Evolutionary conservation across 2,888 invertebrate species (phyloP).

Genomic region (Neocrepidodera transversa): DNA sequence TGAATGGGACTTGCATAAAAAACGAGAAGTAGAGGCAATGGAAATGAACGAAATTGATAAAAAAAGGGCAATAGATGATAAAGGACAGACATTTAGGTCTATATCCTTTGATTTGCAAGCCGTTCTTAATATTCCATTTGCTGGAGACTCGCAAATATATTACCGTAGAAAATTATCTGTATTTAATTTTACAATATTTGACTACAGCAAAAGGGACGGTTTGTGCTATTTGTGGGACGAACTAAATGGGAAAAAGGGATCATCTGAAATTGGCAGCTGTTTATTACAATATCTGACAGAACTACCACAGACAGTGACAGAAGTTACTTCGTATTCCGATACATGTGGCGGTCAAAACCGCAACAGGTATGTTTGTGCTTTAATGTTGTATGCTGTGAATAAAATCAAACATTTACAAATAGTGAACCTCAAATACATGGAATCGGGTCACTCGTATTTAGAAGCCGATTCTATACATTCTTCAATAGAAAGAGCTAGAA

Average conservation of each 20-base stretch:
- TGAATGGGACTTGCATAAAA: too few species aligned
- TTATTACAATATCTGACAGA: conserved; percentile 33
- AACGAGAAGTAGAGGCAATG: too few species aligned
- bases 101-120: conserved; percentile 25
- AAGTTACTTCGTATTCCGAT: conserved; percentile 31
- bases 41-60: too few species aligned
- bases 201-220: conserved; percentile 26
- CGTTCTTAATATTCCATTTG: conserved; percentile 12
- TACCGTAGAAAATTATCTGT: conserved; percentile 30
- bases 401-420: conserved; percentile 30
- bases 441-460: conserved; percentile 38
- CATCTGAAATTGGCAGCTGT: conserved; percentile 39
- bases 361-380: conserved; percentile 34
- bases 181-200: conserved; percentile 40
- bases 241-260: conserved; percentile 39
- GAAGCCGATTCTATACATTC: conserved; percentile 32
- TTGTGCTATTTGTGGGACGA: conserved; percentile 33
- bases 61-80: too few species aligned
- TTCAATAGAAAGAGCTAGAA: conserved; percentile 27
- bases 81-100: too few species aligned
- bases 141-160: conserved; percentile 26
- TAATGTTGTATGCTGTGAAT: conserved; percentile 36
- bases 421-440: conserved; percentile 44
- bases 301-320: conserved; percentile 32
- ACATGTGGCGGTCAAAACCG: conserved; percentile 35